Evolutionary conservation across 1,140 invertebrate species (phyloP), one percentile per base, ranked within the genome.

Genomic region (Littorina saxatilis): DNA sequence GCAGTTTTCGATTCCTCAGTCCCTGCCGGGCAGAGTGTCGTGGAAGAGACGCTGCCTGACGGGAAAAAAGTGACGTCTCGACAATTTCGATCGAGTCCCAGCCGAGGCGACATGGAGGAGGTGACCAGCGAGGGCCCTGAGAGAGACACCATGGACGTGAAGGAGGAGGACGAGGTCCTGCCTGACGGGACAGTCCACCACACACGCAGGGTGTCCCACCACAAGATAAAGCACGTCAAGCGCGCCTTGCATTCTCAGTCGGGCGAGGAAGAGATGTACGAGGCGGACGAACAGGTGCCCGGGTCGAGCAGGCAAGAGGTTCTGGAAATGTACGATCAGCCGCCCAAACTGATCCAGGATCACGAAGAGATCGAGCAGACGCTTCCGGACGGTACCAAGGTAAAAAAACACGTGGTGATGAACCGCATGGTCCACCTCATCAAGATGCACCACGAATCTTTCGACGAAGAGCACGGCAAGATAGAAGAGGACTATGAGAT

Each of bases 331-430:
- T 89, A 88, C 85, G 87, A 91, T 66, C 87, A 87, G 55, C 90
- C 90, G 37, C 87, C 91, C 43, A 84, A 86, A 52, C 75, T 82
- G 27, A 87, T 92, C 17, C 86, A 86, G 4, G 86, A 91, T 47
- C 85, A 90, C 3, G 89, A 92, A 68, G 88, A 90, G 58, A 86
- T 91, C 43, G 90, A 92, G 52, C 85, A 90, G 61, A 81, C 84
- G 15, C 78, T 89, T 23, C 83, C 85, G n/a, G 90, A 91, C 87
- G 92, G 92, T n/a, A 88, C 87, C 7, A 87, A 85, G 37, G 87
- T 92, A 11, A 90, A 85, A 75, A 80, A 83, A 32, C 79, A 86
- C 43, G 83, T 91, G 4, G 82, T 89, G 20, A 85, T 87, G 72
- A 89, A 83, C 82, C 84, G 89, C 66, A 88, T 90, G 82, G 85